A percentile compares a stretch with the other conserved stretches of the same genome.
Evolutionary conservation across 1,140 invertebrate species (phyloP).

Genomic region (Psix sp.): DNA sequence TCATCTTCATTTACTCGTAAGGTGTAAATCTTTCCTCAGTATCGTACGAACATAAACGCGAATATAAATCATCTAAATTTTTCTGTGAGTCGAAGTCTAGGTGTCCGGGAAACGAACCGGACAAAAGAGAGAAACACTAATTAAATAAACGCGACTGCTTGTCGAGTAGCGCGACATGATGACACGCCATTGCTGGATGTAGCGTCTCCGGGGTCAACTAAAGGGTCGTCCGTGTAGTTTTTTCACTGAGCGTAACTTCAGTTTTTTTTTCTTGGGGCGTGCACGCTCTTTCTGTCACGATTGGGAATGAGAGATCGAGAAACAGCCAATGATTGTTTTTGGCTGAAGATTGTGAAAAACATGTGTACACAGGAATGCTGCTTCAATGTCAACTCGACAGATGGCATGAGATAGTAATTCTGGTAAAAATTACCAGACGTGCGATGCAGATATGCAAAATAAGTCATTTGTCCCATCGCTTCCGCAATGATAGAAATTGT

Average conservation of each 20-base stretch:
- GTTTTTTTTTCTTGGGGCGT: constrained; percentile 57
- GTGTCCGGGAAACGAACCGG: neutral
- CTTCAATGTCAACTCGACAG: too few species aligned
- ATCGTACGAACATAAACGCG: too few species aligned
- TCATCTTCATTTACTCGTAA: too few species aligned
- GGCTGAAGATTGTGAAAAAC: too few species aligned
- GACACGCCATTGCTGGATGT: constrained; percentile 62
- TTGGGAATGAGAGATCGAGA: neutral
- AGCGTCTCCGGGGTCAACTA: constrained; percentile 67
- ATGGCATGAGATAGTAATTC: constrained; percentile 4
- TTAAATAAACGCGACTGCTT: constrained; percentile 73
- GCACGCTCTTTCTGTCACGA: constrained; percentile 39
- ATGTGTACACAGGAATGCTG: too few species aligned
- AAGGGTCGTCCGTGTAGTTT: constrained; percentile 61
- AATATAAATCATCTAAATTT: too few species aligned
- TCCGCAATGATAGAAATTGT: constrained; percentile 55
- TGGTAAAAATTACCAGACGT: constrained; percentile 7
- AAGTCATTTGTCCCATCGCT: constrained; percentile 36
- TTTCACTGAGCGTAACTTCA: neutral
- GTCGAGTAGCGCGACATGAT: constrained; percentile 65
- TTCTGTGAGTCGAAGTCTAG: neutral
- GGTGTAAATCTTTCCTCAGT: too few species aligned
- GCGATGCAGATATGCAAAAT: constrained; percentile 45
- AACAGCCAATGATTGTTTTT: too few species aligned
- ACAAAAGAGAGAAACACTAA: constrained; percentile 61